A percentile compares a stretch with the other conserved stretches of the same genome.
Conservation (phyloP, 2,888 invertebrate species). For the Julus scanicus region DNA sequence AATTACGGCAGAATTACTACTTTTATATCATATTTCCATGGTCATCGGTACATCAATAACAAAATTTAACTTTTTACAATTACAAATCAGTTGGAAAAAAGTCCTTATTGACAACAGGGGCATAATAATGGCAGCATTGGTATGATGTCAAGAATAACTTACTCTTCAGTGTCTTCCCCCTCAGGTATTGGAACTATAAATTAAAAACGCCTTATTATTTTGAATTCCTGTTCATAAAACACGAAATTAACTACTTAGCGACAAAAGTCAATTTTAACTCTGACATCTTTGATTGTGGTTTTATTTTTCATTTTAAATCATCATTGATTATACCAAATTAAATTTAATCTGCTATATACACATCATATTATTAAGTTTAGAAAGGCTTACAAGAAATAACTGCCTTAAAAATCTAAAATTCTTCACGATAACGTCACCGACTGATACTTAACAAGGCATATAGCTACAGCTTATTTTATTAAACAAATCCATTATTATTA, state of each 20-base stretch:
- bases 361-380: too few relatives aligned
- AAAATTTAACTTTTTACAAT: too few relatives aligned
- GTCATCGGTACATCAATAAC: too few relatives aligned
- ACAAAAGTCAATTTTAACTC: too few relatives aligned
- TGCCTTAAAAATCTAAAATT: not conserved
- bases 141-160: slow-evolving; percentile 44
- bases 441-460: slow-evolving; percentile 24
- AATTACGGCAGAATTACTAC: too few relatives aligned
- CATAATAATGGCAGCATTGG: not conserved
- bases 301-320: not conserved
- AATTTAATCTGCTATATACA: too few relatives aligned
- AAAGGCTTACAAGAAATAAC: too few relatives aligned
- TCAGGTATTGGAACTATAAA: slow-evolving; percentile 60
- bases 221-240: not conserved
- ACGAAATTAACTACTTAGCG: not conserved
- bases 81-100: not conserved
- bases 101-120: not conserved
- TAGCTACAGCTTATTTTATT: not conserved
- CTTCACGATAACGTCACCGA: too few relatives aligned
- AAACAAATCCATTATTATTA: slow-evolving; percentile 19
- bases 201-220: slow-evolving; percentile 36
- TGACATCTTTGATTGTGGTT: too few relatives aligned
- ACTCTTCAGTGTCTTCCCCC: slow-evolving; percentile 61
- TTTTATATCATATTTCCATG: too few relatives aligned
- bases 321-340: not conserved